Evolutionary conservation across 2,888 invertebrate species (phyloP).

Genomic region (Caenorhabditis virilis): DNA sequence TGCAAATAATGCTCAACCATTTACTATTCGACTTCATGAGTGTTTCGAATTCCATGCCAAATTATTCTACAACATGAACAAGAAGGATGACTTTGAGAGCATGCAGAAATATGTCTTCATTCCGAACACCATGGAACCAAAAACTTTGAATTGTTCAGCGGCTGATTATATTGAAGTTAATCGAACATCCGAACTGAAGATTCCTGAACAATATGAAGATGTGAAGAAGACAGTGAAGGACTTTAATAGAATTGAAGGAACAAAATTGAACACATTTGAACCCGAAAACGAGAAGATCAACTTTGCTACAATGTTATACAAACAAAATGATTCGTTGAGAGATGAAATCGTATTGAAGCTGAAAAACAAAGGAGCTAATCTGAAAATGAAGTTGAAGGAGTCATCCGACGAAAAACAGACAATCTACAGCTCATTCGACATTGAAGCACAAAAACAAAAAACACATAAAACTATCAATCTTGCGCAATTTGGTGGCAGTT

Average conservation of each 20-base stretch:
- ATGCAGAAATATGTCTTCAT: constrained; percentile 18
- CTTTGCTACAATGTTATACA: constrained; percentile 19
- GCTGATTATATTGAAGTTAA: constrained; percentile 51
- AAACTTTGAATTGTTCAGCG: constrained; percentile 43
- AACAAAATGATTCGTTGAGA: constrained; percentile 7
- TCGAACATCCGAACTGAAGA: constrained; percentile 46
- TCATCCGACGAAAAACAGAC: constrained; percentile 44
- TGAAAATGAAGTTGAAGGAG: constrained; percentile 35
- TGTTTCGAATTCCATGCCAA: constrained; percentile 43
- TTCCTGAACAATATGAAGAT: constrained; percentile 20
- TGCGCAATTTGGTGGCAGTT: constrained; percentile 39
- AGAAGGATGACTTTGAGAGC: constrained; percentile 37
- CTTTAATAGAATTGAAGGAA: constrained; percentile 29
- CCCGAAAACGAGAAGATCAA: constrained; percentile 23
- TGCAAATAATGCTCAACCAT: constrained; percentile 25
- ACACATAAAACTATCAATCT: constrained; percentile 28
- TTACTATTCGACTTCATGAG: constrained; percentile 42
- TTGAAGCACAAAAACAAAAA: constrained; percentile 20
- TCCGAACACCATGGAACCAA: constrained; percentile 35
- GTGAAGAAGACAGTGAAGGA: constrained; percentile 24
- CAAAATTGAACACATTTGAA: constrained; percentile 34
- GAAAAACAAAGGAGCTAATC: constrained; percentile 36
- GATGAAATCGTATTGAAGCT: constrained; percentile 30
- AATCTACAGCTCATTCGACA: constrained; percentile 36
- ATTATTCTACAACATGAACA: constrained; percentile 48